phyloP scores from a whole-genome alignment of 2,888 invertebrate genomes.

The Lissonota sp. region DNA sequence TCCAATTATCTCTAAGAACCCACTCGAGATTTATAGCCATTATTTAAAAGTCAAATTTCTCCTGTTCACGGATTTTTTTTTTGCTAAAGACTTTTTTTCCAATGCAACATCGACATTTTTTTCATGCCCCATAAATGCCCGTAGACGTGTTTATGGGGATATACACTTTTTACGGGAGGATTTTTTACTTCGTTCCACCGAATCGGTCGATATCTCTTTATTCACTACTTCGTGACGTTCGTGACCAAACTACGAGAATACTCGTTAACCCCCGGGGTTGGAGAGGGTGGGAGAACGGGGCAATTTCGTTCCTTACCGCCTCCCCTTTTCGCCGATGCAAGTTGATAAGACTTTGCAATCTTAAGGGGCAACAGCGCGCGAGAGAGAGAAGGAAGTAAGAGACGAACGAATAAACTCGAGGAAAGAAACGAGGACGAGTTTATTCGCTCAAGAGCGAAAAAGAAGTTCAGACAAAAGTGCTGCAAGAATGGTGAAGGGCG shows the following conservation, averaged over 20 bases:
- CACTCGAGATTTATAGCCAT: too few species aligned
- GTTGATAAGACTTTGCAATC: slow-evolving; percentile 34
- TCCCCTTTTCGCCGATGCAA: slow-evolving; percentile 1
- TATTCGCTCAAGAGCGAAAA: not conserved
- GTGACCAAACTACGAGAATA: slow-evolving; percentile 55
- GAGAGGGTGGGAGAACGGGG: not conserved
- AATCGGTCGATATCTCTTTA: slow-evolving; percentile 47
- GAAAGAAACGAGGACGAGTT: too few species aligned
- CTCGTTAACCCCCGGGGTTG: slow-evolving; percentile 32
- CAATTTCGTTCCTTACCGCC: slow-evolving; percentile 37
- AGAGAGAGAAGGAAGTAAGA: slow-evolving; percentile 6
- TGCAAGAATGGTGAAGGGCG: not conserved
- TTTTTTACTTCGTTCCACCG: not conserved
- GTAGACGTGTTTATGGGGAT: too few species aligned
- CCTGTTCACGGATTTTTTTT: too few species aligned
- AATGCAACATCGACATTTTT: too few species aligned
- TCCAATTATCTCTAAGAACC: too few species aligned
- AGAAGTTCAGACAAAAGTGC: not conserved
- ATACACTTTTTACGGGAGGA: too few species aligned
- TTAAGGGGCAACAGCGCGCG: slow-evolving; percentile 9
- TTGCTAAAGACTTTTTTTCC: too few species aligned
- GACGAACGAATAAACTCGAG: too few species aligned
- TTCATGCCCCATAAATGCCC: too few species aligned
- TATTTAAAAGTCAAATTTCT: too few species aligned
- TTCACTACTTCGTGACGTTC: slow-evolving; percentile 51